Conservation (phyloP, 2,888 invertebrate species). For the Pseudococcus longispinus region DNA sequence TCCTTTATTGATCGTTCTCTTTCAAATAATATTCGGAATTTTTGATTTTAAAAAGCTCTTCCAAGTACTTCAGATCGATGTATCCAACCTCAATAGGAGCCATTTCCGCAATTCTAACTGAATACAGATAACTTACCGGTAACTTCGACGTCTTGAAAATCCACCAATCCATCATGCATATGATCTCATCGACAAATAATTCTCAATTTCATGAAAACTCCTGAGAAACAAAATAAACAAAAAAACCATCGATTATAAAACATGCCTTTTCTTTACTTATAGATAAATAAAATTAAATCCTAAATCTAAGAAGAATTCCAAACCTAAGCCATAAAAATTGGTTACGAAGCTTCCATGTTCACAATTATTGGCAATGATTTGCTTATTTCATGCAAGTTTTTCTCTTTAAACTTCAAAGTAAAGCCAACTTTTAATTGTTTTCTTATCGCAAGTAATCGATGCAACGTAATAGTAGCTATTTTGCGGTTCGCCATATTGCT, state of each 20-base stretch:
- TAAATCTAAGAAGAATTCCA: not conserved
- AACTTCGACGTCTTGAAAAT: not conserved
- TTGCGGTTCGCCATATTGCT: not conserved
- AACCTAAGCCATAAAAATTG: not conserved
- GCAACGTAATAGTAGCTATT: not conserved
- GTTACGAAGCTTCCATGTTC: not conserved
- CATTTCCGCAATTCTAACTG: not conserved
- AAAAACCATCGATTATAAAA: not conserved
- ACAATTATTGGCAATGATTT: not conserved
- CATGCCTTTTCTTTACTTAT: not conserved
- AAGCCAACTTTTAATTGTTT: slow-evolving; percentile 10
- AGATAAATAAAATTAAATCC: not conserved
- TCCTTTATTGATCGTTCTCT: too few relatives aligned
- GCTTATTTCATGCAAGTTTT: not conserved
- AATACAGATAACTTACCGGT: not conserved
- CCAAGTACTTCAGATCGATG: too few relatives aligned
- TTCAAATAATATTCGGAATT: too few relatives aligned
- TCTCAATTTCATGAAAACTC: not conserved
- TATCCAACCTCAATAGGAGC: not conserved
- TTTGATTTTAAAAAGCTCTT: too few relatives aligned
- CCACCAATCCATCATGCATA: too few relatives aligned
- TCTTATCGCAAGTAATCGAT: not conserved
- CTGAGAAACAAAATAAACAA: not conserved
- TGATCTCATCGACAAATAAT: too few relatives aligned
- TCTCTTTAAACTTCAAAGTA: not conserved